These are phyloP conservation scores for Mimas tiliae DNA, from an alignment of 2,888 invertebrate genomes.

Conservation along the genomic window DNA sequence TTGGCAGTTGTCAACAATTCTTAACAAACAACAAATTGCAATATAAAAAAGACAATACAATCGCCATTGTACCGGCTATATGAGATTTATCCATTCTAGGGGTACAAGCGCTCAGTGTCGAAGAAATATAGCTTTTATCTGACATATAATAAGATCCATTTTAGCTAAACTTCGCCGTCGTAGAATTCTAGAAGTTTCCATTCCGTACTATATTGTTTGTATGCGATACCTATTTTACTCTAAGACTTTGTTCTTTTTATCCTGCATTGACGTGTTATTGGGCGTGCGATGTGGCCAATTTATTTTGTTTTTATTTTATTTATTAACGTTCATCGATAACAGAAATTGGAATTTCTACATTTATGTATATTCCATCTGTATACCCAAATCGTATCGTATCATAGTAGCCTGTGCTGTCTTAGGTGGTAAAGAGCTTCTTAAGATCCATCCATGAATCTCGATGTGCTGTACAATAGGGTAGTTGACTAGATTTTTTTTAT, in stretches of 20 bases:
- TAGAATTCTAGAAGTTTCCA: constrained; percentile 7
- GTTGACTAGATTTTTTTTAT: no score
- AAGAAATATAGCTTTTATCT: neutral
- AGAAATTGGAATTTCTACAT: no score
- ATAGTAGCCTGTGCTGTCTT: no score
- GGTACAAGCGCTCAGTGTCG: neutral
- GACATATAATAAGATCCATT: neutral
- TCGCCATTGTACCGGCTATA: constrained; percentile 3
- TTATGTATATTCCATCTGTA: no score
- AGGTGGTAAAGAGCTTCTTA: no score
- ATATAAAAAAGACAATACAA: constrained; percentile 14
- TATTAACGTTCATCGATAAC: no score
- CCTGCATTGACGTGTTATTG: neutral
- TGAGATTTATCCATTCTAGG: constrained; percentile 2
- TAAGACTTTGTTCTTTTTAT: neutral
- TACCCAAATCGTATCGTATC: no score
- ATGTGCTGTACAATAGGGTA: no score
- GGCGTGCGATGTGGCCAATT: neutral
- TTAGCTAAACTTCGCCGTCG: neutral
- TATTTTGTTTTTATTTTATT: neutral
- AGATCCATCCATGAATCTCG: no score
- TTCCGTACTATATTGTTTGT: constrained; percentile 3
- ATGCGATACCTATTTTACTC: neutral
- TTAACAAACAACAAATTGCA: constrained; percentile 24
- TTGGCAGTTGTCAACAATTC: constrained; percentile 18